A percentile compares a stretch with the other conserved stretches of the same genome.
phyloP scores from a whole-genome alignment of 1,140 invertebrate genomes.

The Rhopalosiphum padi region DNA sequence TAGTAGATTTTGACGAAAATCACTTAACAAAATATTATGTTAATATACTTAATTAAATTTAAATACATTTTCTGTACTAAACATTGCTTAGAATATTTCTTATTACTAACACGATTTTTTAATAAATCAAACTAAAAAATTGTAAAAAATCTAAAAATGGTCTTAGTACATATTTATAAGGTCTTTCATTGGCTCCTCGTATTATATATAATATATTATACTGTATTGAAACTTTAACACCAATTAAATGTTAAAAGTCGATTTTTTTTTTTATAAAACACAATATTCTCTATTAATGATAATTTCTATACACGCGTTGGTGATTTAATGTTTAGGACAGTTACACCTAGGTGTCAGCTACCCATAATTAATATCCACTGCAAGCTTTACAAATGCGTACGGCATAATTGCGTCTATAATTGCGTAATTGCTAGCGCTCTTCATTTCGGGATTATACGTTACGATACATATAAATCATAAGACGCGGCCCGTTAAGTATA shows the following conservation, averaged over 20 bases:
- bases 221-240: neutral
- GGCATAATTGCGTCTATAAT: neutral
- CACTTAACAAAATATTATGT: neutral
- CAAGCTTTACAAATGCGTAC: neutral
- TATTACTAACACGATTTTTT: neutral
- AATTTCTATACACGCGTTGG: neutral
- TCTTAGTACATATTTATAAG: neutral
- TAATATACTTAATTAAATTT: neutral
- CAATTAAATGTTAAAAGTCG: neutral
- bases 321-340: neutral
- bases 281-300: neutral
- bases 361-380: conserved; percentile 7
- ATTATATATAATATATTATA: neutral
- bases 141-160: neutral
- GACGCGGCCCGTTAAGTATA: neutral
- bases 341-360: neutral
- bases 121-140: neutral
- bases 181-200: neutral
- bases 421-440: neutral
- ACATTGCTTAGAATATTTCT: neutral
- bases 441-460: conserved; percentile 14
- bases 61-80: neutral
- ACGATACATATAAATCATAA: neutral
- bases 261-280: neutral
- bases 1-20: neutral